A percentile compares a stretch with the other conserved stretches of the same genome.
Evolutionary conservation across 2,888 invertebrate genomes (phyloP).

Genomic region (Macaria liturata): DNA sequence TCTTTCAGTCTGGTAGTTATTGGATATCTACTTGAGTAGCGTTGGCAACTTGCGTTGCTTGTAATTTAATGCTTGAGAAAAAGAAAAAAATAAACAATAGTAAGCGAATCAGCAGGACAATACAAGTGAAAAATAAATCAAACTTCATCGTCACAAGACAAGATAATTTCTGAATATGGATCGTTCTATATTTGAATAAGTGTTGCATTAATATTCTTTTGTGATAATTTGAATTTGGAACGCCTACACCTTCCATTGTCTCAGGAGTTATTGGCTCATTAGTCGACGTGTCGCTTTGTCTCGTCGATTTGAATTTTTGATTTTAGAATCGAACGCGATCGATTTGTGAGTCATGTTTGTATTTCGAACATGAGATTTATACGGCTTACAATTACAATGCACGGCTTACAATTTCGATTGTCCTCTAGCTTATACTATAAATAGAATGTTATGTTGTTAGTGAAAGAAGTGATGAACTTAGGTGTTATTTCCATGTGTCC

Average conservation of each 20-base stretch:
- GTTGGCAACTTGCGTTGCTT: too few species aligned
- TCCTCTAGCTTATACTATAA: too few species aligned
- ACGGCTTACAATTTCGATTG: too few species aligned
- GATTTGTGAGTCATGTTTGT: slow-evolving; percentile 54
- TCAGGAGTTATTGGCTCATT: slow-evolving; percentile 82
- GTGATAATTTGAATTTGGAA: slow-evolving; percentile 78
- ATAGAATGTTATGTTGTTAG: too few species aligned
- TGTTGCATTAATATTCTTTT: slow-evolving; percentile 82
- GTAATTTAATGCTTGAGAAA: too few species aligned
- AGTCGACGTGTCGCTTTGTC: slow-evolving; percentile 74
- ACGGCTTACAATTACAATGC: background rate
- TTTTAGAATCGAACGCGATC: slow-evolving; percentile 74
- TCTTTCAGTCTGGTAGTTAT: background rate
- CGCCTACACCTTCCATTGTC: slow-evolving; percentile 80
- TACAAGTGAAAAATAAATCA: slow-evolving; percentile 42
- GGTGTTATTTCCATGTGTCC: too few species aligned
- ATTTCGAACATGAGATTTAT: slow-evolving; percentile 8
- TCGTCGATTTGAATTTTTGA: slow-evolving; percentile 78
- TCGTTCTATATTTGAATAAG: slow-evolving; percentile 79
- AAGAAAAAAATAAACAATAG: background rate
- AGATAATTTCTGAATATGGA: slow-evolving; percentile 78
- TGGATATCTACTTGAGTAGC: too few species aligned
- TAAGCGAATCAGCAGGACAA: background rate
- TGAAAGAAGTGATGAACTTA: too few species aligned
- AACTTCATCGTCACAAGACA: slow-evolving; percentile 67